Evolutionary conservation across 2,797 vertebrate species (phyloP).

Genomic region (Epinephelus coioides): DNA sequence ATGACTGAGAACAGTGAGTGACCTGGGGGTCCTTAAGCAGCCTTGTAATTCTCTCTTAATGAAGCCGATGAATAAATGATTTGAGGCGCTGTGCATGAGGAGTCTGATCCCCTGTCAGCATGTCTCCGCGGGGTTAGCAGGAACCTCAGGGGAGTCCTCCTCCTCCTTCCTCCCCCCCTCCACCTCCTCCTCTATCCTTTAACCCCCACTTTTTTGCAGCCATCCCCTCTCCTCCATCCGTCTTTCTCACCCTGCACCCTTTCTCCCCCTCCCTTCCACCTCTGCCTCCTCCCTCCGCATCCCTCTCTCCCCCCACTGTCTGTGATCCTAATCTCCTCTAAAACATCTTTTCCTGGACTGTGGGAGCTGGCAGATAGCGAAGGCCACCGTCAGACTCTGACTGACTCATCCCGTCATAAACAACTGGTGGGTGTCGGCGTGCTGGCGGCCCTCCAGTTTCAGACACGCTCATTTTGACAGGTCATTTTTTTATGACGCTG

Average conservation of each 20-base stretch:
- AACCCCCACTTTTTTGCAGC: conserved; percentile 48
- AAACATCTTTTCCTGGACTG: conserved; percentile 70
- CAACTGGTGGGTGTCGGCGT: conserved; percentile 70
- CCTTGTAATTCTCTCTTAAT: conserved; percentile 82
- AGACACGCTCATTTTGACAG: conserved; percentile 69
- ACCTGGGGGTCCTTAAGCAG: conserved; percentile 78
- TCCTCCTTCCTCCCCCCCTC: conserved; percentile 19
- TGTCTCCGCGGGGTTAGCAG: conserved; percentile 58
- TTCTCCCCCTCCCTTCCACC: conserved; percentile 14
- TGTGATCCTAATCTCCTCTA: conserved; percentile 68
- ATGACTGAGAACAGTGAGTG: conserved; percentile 66
- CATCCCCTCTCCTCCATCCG: conserved; percentile 32
- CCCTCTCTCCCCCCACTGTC: conserved; percentile 33
- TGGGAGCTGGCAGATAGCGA: conserved; percentile 70
- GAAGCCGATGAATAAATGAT: conserved; percentile 84
- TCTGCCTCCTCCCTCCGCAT: conserved; percentile 28
- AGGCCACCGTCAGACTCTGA: conserved; percentile 67
- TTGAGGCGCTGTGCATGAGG: conserved; percentile 69
- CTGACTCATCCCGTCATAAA: conserved; percentile 77
- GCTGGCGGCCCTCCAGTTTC: conserved; percentile 64
- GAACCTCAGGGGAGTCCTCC: conserved; percentile 61
- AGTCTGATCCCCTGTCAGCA: conserved; percentile 72
- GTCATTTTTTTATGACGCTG: conserved; percentile 69
- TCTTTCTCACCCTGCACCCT: conserved; percentile 36
- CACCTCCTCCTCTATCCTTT: conserved; percentile 46